Percentiles rank a stretch among this genome's conserved stretches.
These are phyloP conservation scores for Scaptodrosophila lebanonensis DNA, from an alignment of 1,140 invertebrate genomes.

Conservation along the genomic window DNA sequence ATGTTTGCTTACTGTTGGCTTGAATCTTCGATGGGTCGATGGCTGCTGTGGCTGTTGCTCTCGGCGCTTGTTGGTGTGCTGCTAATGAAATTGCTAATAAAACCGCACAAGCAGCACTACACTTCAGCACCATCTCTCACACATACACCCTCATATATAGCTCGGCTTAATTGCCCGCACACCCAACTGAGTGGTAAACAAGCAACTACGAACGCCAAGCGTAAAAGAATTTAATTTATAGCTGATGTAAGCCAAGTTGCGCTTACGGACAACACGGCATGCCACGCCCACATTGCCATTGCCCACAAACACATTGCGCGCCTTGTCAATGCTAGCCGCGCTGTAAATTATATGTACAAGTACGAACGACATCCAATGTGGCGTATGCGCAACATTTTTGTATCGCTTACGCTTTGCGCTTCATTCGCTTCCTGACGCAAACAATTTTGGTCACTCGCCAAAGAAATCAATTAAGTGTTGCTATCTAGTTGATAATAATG, in stretches of 20 bases:
- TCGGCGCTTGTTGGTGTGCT: no score
- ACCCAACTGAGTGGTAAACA: constrained; percentile 15
- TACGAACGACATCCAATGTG: constrained; percentile 4
- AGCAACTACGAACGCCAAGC: no score
- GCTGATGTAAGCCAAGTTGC: constrained; percentile 35
- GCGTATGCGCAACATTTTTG: constrained; percentile 30
- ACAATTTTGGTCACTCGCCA: constrained; percentile 12
- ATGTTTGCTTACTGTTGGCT: no score
- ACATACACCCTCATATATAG: constrained; percentile 1
- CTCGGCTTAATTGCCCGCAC: constrained; percentile 50
- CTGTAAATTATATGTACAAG: constrained; percentile 50
- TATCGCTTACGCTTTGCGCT: constrained; percentile 17
- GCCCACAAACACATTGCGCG: not conserved
- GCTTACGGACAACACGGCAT: constrained; percentile 27
- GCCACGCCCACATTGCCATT: constrained; percentile 33
- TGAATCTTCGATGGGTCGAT: no score
- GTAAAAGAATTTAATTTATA: constrained; percentile 69
- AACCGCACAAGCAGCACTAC: constrained; percentile 32
- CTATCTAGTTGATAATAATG: constrained; percentile 58
- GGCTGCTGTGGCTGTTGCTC: no score
- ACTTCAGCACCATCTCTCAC: not conserved
- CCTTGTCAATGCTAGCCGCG: not conserved
- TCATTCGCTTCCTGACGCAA: constrained; percentile 14
- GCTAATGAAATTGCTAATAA: constrained; percentile 66
- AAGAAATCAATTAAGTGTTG: constrained; percentile 64